A percentile compares a stretch with the other conserved stretches of the same genome.
Conservation (phyloP, 2,888 invertebrate genomes). For the Sympetrum striolatum region DNA sequence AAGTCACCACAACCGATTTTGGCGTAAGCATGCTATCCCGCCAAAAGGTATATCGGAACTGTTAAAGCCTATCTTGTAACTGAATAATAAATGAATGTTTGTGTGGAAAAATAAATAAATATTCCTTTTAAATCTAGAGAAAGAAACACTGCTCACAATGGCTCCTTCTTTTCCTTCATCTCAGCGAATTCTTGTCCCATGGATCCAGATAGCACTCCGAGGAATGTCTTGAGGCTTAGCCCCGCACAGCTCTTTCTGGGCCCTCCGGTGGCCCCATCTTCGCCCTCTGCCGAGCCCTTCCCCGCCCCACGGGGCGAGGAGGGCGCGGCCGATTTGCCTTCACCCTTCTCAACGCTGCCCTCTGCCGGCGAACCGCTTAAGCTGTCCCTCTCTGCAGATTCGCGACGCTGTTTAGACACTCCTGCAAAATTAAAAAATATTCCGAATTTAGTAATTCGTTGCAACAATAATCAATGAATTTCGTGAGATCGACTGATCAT, state of each 20-base stretch:
- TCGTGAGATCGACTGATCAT: not conserved
- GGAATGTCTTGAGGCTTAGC: constrained; percentile 27
- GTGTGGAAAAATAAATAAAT: no score
- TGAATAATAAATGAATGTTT: no score
- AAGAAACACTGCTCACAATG: constrained; percentile 57
- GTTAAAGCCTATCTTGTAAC: no score
- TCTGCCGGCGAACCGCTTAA: constrained; percentile 9
- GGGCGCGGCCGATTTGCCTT: not conserved
- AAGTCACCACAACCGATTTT: no score
- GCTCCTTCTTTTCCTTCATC: constrained; percentile 59
- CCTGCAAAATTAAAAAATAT: not conserved
- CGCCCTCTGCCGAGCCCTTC: not conserved
- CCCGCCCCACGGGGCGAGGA: constrained; percentile 16
- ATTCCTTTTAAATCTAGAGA: no score
- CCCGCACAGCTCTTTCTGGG: constrained; percentile 4
- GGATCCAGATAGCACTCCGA: not conserved
- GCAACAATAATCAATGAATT: not conserved
- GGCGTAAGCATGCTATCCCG: no score
- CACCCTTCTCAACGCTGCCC: not conserved
- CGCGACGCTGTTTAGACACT: not conserved
- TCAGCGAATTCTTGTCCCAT: constrained; percentile 49
- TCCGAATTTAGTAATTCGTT: not conserved
- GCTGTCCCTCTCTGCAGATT: constrained; percentile 13
- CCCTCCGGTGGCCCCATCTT: not conserved
- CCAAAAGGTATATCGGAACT: no score